Percentiles rank a stretch among this genome's conserved stretches.
phyloP scores from a whole-genome alignment of 2,888 invertebrate genomes.

The Auanema sp. region DNA sequence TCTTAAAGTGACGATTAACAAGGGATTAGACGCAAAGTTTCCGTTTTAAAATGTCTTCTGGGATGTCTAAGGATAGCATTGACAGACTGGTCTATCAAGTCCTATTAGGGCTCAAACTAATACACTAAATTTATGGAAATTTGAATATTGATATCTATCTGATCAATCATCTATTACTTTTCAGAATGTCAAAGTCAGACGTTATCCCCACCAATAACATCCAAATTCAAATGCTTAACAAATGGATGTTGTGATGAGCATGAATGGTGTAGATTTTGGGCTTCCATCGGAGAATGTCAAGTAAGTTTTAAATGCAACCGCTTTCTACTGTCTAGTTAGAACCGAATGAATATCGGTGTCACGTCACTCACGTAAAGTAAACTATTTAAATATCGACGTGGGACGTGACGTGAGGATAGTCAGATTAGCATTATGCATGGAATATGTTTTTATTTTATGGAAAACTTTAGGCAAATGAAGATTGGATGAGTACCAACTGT shows the following conservation, averaged over 20 bases:
- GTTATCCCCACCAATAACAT: conserved; percentile 48
- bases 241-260: conserved; percentile 60
- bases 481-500: conserved; percentile 57
- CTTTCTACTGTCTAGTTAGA: background rate
- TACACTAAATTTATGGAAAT: too few species aligned
- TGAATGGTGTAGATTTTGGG: conserved; percentile 57
- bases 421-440: background rate
- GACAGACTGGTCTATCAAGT: too few species aligned
- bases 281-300: conserved; percentile 50
- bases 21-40: too few species aligned
- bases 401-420: background rate
- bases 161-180: too few species aligned
- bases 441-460: background rate
- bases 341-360: background rate
- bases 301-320: conserved; percentile 20
- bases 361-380: background rate
- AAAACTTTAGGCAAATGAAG: conserved; percentile 43
- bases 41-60: too few species aligned
- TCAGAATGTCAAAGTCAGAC: conserved; percentile 32
- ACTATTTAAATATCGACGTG: background rate
- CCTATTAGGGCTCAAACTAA: too few species aligned
- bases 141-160: too few species aligned
- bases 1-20: too few species aligned
- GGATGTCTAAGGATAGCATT: too few species aligned
- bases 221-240: conserved; percentile 53